Percentiles rank a stretch among this genome's conserved stretches.
Evolutionary conservation across 1,140 invertebrate genomes (phyloP).

Genomic region (Drosophila neocordata): DNA sequence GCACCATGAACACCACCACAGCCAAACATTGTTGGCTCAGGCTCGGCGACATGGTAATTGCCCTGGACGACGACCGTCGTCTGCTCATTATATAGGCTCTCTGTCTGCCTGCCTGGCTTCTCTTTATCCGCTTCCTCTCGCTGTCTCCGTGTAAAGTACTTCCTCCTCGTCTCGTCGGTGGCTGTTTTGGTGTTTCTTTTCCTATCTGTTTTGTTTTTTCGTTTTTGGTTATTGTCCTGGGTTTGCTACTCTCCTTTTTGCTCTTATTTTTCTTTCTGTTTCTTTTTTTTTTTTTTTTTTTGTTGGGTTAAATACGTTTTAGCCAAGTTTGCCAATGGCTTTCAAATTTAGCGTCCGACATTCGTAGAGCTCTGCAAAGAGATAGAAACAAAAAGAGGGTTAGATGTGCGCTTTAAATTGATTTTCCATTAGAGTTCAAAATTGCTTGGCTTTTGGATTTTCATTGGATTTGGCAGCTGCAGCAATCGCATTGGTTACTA

Average conservation of each 20-base stretch:
- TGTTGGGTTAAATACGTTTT: slow-evolving; percentile 68
- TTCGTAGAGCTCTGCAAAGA: slow-evolving; percentile 55
- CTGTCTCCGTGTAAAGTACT: background rate
- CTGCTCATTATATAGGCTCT: slow-evolving; percentile 48
- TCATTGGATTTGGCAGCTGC: slow-evolving; percentile 77
- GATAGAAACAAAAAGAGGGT: slow-evolving; percentile 9
- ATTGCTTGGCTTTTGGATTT: slow-evolving; percentile 75
- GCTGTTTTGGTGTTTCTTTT: slow-evolving; percentile 7
- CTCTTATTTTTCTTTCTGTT: slow-evolving; percentile 12
- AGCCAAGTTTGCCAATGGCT: slow-evolving; percentile 79
- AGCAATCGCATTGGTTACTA: slow-evolving; percentile 35
- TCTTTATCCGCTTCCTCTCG: background rate
- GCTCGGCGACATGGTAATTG: slow-evolving; percentile 74
- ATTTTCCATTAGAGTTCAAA: slow-evolving; percentile 80
- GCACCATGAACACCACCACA: slow-evolving; percentile 26
- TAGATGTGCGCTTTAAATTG: slow-evolving; percentile 68
- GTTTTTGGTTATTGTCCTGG: slow-evolving; percentile 14
- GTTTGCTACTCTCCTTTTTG: background rate
- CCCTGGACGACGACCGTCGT: slow-evolving; percentile 52
- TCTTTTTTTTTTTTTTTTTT: slow-evolving; percentile 18
- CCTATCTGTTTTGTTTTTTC: slow-evolving; percentile 21
- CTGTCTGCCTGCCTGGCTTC: slow-evolving; percentile 4
- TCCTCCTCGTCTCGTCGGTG: slow-evolving; percentile 1
- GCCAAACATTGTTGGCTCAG: slow-evolving; percentile 22
- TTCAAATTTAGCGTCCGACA: slow-evolving; percentile 70